Base-by-base conservation (phyloP, 2,888 invertebrate species). In the Dryobotodes eremita region DNA sequence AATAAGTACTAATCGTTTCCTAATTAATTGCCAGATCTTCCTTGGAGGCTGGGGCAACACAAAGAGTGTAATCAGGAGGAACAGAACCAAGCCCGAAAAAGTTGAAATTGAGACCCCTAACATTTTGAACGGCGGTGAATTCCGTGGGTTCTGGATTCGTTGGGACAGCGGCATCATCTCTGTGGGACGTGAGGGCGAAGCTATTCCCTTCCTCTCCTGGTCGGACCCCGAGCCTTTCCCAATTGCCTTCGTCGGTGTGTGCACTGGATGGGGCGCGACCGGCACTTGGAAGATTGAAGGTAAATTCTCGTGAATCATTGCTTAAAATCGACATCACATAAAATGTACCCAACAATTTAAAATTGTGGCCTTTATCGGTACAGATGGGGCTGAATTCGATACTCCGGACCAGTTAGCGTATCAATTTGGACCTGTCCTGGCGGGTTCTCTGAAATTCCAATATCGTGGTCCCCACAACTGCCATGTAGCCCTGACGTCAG, bases 41-140 rank as follows among this genome's bases (percentile, higher is more conserved):
- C 97, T 99, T 90, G 99, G 99, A 50, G 99, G 99, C 53, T 99
- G 99, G 99, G 97, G 97, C 46, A 99, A 99, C 94, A 96, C 97
- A 84, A 98, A 98, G 95, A 98, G 98, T 55, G 98, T 98, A 1
- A 98, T 98, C 92, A 98, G 99, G 79, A 98, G 97, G 92, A 98
- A 99, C 95, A 97, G 97, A 92, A 96, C 97, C 82, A 97, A 98
- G 94, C 98, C 98, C 6, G 98, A 98, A 75, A 98, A 97, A 84
- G 97, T 97, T 20, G 98, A 98, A 93, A 97, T 96, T 10, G 97
- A 98, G 53, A 98, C 98, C 0, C 98, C 98, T 0, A 97, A 97
- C 79, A 98, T 98, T 88, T 94, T 99, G 86, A 98, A 97, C 92
- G 97, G 95, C 13, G 98, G 98, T 62, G 98, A 98, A 93, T 98